These are phyloP conservation scores for Archivesica marissinica DNA, from an alignment of 1,140 invertebrate genomes.

Conservation along the genomic window DNA sequence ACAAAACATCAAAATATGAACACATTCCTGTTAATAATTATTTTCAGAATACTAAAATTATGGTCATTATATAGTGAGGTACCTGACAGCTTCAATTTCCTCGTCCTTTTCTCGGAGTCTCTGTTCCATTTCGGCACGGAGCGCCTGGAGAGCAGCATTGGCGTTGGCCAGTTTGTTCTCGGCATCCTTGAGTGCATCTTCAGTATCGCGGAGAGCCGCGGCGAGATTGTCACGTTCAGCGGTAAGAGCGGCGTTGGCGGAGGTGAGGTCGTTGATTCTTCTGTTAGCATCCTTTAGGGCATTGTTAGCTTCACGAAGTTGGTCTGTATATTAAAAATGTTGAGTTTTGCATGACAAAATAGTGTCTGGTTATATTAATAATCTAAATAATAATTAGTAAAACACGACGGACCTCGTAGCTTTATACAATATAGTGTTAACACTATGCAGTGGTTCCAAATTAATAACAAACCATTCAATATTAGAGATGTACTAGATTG, in stretches of 20 bases:
- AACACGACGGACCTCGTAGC: too few relatives aligned
- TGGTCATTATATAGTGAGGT: background rate
- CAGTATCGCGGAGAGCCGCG: slow-evolving; percentile 81
- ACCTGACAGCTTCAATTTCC: slow-evolving; percentile 83
- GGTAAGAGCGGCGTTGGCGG: slow-evolving; percentile 78
- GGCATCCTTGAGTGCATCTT: slow-evolving; percentile 82
- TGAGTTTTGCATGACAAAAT: too few relatives aligned
- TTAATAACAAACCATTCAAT: too few relatives aligned
- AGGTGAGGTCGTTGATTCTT: slow-evolving; percentile 79
- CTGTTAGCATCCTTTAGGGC: slow-evolving; percentile 82
- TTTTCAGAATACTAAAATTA: too few relatives aligned
- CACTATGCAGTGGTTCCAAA: too few relatives aligned
- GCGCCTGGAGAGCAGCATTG: slow-evolving; percentile 81
- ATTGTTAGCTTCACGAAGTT: slow-evolving; percentile 82
- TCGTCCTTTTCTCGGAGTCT: slow-evolving; percentile 84
- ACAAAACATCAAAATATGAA: too few relatives aligned
- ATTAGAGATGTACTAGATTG: too few relatives aligned
- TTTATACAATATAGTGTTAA: too few relatives aligned
- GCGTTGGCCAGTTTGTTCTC: slow-evolving; percentile 82
- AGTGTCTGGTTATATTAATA: background rate
- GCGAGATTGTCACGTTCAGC: slow-evolving; percentile 82
- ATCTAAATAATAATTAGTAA: background rate
- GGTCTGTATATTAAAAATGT: slow-evolving; percentile 67
- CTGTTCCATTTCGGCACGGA: slow-evolving; percentile 82
- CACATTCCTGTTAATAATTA: too few relatives aligned